Conservation (phyloP, 2,797 vertebrate species). For the Alauda arvensis region DNA sequence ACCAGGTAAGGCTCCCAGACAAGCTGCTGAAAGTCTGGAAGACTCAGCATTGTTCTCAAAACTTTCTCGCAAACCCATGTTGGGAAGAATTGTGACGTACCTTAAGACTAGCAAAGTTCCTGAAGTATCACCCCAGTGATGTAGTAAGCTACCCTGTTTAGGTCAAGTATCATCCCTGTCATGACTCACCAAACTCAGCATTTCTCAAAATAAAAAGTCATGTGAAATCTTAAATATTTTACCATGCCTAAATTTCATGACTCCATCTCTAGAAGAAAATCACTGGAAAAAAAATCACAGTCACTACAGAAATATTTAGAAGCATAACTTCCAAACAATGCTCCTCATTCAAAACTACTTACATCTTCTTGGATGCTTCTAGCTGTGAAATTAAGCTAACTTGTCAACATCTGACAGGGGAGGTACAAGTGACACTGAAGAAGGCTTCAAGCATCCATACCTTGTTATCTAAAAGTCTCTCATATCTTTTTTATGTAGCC, state of each 20-base stretch:
- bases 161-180: neutral
- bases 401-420: neutral
- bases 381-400: neutral
- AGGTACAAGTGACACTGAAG: neutral
- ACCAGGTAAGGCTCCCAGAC: neutral
- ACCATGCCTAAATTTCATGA: neutral
- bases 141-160: neutral
- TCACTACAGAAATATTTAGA: neutral
- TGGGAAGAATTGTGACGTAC: neutral
- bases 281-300: neutral
- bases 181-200: neutral
- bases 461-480: neutral
- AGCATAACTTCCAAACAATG: neutral
- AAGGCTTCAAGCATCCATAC: neutral
- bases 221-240: neutral
- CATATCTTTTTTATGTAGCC: neutral
- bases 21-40: neutral
- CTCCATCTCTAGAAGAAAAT: neutral
- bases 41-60: neutral
- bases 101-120: neutral
- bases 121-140: neutral
- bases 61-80: neutral
- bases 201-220: neutral
- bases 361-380: neutral
- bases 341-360: neutral